Base-by-base conservation (phyloP, 2,113 vertebrate species). In the Equus quagga region DNA sequence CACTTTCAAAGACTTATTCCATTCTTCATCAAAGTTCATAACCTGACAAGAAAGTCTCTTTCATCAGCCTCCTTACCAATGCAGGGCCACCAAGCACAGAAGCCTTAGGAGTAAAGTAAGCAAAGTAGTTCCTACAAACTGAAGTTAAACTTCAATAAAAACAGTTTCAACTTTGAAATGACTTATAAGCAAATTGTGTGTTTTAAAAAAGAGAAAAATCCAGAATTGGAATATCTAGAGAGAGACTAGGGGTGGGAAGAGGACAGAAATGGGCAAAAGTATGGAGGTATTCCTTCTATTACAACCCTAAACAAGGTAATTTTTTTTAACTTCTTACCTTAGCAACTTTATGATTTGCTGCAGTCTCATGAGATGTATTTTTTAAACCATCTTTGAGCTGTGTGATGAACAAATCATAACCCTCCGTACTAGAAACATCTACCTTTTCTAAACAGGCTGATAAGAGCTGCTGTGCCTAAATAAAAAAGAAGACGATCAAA, bases 281-380 rank as follows among this genome's bases (percentile, higher is more conserved):
- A 78, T 21, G 4, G 10, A 87, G 18, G 24, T 36, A 1, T 64
- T 49, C 26, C 12, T 56, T 54, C 56, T 86, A 89, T 24, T 82
- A 89, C 18, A 97, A 86, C 5, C 58, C 64, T 58, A 56, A 89
- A 96, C 51, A 75, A 94, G 36, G 28, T 76, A 31, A 65, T 58
- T 72, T 62, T 94, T 84, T 49, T 36, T 24, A 76, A 94, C 88
- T 88, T 97, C 99, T 99, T 97, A 99, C 99, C 99, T 99, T 99
- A 97, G 99, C 99, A 99, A 99, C 99, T 99, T 99, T 99, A 99
- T 99, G 99, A 99, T 99, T 99, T 99, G 99, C 99, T 99, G 99
- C 99, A 21, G 99, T 99, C 99, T 99, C 99, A 26, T 99, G 99
- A 98, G 99, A 99, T 99, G 99, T 99, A 99, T 99, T 99, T 99